phyloP scores from a whole-genome alignment of 2,888 invertebrate species.

The Nomada lathburiana region DNA sequence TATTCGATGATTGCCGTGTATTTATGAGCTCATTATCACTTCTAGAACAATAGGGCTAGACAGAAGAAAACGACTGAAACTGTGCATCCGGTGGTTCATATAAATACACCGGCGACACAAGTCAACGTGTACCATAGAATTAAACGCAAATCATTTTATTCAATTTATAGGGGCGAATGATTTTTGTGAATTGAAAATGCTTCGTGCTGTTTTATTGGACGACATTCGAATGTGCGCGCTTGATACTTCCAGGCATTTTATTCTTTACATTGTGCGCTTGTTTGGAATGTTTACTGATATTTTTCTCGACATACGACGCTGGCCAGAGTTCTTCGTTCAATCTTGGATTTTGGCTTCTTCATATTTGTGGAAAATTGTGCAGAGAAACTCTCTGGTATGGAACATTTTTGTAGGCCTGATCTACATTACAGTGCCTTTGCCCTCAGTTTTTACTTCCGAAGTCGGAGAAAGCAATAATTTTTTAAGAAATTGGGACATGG shows the following conservation, averaged over 20 bases:
- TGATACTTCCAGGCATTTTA: background rate
- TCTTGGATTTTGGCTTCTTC: too few species aligned
- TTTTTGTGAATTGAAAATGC: background rate
- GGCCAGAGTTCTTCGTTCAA: too few species aligned
- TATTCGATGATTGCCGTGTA: conserved; percentile 73
- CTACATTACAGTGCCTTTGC: too few species aligned
- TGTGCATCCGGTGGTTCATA: conserved; percentile 2
- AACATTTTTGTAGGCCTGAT: too few species aligned
- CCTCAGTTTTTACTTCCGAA: too few species aligned
- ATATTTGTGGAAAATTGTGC: too few species aligned
- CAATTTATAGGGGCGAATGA: background rate
- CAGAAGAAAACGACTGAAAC: conserved; percentile 28
- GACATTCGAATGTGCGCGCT: background rate
- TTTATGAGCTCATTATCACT: conserved; percentile 75
- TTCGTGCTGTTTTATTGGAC: background rate
- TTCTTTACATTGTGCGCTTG: background rate
- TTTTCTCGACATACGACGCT: too few species aligned
- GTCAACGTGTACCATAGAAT: background rate
- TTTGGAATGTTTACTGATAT: background rate
- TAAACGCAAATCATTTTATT: conserved; percentile 23
- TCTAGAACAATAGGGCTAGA: conserved; percentile 45
- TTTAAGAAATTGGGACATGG: too few species aligned
- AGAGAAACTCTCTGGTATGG: too few species aligned
- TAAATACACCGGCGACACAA: conserved; percentile 1
- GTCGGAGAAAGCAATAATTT: too few species aligned